phyloP scores from a whole-genome alignment of 2,113 vertebrate genomes.

The Fukomys damarensis region DNA sequence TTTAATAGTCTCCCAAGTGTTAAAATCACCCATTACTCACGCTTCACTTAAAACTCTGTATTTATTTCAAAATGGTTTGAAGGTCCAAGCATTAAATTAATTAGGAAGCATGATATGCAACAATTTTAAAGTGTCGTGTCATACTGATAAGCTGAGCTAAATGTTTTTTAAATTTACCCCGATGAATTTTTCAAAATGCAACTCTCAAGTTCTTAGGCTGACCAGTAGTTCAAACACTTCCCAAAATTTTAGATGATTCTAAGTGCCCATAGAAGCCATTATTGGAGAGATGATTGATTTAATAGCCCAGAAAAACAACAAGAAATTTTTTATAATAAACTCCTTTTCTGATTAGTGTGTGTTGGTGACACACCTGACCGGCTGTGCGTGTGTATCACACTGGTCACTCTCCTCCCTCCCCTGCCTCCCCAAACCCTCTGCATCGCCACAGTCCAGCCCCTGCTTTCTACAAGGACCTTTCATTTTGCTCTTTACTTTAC shows the following conservation, averaged over 20 bases:
- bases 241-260: constrained; percentile 63
- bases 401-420: too few relatives aligned
- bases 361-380: too few relatives aligned
- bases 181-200: constrained; percentile 55
- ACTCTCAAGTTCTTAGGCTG: constrained; percentile 64
- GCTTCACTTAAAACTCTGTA: constrained; percentile 70
- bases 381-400: too few relatives aligned
- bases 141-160: constrained; percentile 65
- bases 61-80: constrained; percentile 76
- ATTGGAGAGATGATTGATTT: constrained; percentile 71
- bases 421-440: too few relatives aligned
- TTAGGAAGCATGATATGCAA: constrained; percentile 60
- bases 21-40: constrained; percentile 73
- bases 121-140: constrained; percentile 58
- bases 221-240: constrained; percentile 57
- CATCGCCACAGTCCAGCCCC: too few relatives aligned
- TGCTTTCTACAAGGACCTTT: too few relatives aligned
- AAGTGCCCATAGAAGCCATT: constrained; percentile 64
- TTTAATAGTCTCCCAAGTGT: constrained; percentile 62
- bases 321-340: constrained; percentile 62
- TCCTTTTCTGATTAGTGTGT: too few relatives aligned
- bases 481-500: too few relatives aligned
- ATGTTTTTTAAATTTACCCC: constrained; percentile 64
- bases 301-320: constrained; percentile 64
- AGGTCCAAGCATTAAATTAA: constrained; percentile 73